Evolutionary conservation across 2,113 vertebrate species (phyloP).

Genomic region (Damaliscus lunatus): DNA sequence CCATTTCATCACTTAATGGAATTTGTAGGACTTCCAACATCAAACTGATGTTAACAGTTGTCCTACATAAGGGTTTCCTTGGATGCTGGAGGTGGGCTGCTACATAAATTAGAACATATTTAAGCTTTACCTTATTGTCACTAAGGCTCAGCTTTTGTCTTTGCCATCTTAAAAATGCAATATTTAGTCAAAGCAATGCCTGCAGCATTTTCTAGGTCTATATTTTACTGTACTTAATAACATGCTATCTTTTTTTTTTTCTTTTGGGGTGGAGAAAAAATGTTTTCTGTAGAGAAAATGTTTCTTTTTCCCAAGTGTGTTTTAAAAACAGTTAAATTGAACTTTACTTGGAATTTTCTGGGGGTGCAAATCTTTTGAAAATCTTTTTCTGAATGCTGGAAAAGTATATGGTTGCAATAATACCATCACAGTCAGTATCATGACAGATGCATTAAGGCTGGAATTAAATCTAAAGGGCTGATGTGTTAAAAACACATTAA

Average conservation of each 20-base stretch:
- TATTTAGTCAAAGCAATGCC: not conserved
- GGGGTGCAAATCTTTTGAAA: not conserved
- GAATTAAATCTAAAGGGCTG: conserved; percentile 57
- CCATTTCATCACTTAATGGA: not conserved
- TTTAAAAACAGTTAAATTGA: not conserved
- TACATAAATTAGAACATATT: not conserved
- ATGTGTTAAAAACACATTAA: conserved; percentile 69
- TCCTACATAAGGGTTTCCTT: not conserved
- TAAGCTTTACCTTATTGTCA: not conserved
- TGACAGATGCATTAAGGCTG: conserved; percentile 43
- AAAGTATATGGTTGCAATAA: not conserved
- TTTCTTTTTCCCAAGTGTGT: not conserved
- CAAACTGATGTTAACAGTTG: not conserved
- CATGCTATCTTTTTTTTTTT: not conserved
- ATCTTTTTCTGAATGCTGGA: conserved; percentile 2
- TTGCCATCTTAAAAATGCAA: conserved; percentile 7
- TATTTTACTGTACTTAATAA: conserved; percentile 20
- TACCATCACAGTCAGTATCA: not conserved
- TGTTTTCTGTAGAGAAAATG: not conserved
- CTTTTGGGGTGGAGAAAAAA: not conserved
- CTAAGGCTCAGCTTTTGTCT: conserved; percentile 5
- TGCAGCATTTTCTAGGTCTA: not conserved
- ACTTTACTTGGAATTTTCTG: not conserved
- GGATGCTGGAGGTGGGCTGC: not conserved
- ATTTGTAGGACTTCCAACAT: not conserved